Evolutionary conservation across 2,113 vertebrate species (phyloP), one percentile per base, ranked within the genome.

Genomic region (Zosterops pallidus): DNA sequence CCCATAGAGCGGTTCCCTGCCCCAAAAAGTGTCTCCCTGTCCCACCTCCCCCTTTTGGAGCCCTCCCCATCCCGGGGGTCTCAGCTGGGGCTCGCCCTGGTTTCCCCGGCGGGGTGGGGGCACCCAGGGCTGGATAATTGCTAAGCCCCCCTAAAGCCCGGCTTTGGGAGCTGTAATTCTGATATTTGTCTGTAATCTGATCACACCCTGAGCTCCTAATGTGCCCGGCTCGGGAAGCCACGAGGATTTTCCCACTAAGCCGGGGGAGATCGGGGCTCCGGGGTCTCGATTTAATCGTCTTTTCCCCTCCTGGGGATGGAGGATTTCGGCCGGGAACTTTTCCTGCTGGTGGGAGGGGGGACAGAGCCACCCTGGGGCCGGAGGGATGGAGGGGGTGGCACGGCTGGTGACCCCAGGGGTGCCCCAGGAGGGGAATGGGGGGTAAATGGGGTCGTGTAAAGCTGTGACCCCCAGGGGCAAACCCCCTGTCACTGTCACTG

Each of bases 141-240:
- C 47, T 96, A 95, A 97, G 80, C 52, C 76, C 39, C 31, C 62
- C 64, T 42, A 90, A 97, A 92, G 53, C 87, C 88, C 78, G 49
- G 97, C 62, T 97, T 94, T 97, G 76, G 29, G 76, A 72, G 95
- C 96, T 82, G 83, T 95, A 96, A 97, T 96, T 93, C 95, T 55
- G 72, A 71, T 95, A 86, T 76, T 95, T 91, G 95, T 37, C 87
- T 95, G 92, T 97, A 97, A 98, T 95, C 94, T 95, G 94, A 95
- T 97, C 78, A 94, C 80, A 9, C 72, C 21, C 33, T 19, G 62
- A 95, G 92, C 84, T 67, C 90, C 92, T 71, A 60, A 96, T 85
- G 94, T 96, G 83, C 84, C 92, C 96, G 37, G 82, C 82, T 88
- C 28, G 89, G 90, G 93, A 81, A 78, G 29, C 44, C 71, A 25